These are phyloP conservation scores for Encarsia formosa DNA, from an alignment of 2,888 invertebrate species.

Conservation along the genomic window DNA sequence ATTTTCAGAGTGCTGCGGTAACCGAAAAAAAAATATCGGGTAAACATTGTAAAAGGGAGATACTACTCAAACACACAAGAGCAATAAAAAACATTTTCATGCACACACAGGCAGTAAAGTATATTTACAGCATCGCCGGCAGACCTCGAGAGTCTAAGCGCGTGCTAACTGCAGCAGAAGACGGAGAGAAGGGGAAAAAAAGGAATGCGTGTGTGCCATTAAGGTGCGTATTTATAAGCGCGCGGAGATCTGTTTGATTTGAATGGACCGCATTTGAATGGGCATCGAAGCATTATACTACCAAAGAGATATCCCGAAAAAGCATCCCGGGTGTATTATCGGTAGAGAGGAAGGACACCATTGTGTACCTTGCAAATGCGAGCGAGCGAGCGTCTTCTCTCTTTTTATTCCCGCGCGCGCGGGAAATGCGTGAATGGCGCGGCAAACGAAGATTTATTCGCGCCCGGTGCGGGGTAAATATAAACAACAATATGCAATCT, in stretches of 20 bases:
- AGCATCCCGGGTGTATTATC: neutral
- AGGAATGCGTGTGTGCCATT: neutral
- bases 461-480: slow-evolving; percentile 41
- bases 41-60: no score
- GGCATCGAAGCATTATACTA: slow-evolving; percentile 14
- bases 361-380: neutral
- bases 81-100: no score
- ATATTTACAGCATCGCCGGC: no score
- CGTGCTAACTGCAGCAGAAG: neutral
- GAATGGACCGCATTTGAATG: slow-evolving; percentile 16
- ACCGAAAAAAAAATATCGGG: no score
- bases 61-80: no score
- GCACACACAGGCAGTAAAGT: no score
- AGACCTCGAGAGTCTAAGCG: neutral
- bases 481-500: slow-evolving; percentile 51
- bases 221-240: neutral
- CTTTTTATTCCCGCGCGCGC: neutral
- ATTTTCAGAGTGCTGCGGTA: no score
- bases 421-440: slow-evolving; percentile 42
- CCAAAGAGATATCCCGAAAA: slow-evolving; percentile 13
- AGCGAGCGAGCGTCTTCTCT: neutral
- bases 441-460: slow-evolving; percentile 52
- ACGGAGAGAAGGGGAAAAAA: neutral
- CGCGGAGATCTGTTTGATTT: slow-evolving; percentile 11
- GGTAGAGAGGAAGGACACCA: neutral